phyloP scores from a whole-genome alignment of 2,113 vertebrate genomes.

The Saccopteryx bilineata region DNA sequence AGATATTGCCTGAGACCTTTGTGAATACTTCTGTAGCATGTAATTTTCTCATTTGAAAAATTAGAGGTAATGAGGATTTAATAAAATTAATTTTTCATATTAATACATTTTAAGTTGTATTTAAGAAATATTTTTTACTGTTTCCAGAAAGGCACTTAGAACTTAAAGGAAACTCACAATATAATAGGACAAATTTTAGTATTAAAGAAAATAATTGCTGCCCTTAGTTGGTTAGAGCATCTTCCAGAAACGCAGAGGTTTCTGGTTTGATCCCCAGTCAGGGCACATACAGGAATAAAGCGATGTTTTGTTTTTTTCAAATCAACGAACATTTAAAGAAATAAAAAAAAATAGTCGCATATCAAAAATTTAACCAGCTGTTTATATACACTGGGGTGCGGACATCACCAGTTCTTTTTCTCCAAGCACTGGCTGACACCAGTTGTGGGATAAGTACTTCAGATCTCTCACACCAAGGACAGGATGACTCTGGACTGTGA shows the following conservation, averaged over 20 bases:
- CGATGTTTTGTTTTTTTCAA: too few species aligned
- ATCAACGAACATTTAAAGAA: too few species aligned
- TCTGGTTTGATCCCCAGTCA: too few species aligned
- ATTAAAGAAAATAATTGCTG: background rate
- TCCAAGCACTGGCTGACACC: background rate
- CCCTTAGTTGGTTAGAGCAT: too few species aligned
- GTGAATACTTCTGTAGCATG: conserved; percentile 12
- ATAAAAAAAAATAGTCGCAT: background rate
- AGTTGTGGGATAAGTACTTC: background rate
- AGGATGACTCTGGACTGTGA: background rate
- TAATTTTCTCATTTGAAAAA: conserved; percentile 54
- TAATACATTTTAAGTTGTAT: conserved; percentile 53
- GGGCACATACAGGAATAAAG: too few species aligned
- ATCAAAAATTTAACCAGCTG: background rate
- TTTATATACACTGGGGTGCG: conserved; percentile 26
- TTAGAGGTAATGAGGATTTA: conserved; percentile 45
- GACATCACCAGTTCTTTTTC: conserved; percentile 28
- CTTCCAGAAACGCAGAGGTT: too few species aligned
- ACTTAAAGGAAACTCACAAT: conserved; percentile 48
- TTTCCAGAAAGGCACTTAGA: conserved; percentile 56
- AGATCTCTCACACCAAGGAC: background rate
- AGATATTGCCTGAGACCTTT: conserved; percentile 51
- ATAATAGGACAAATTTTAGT: conserved; percentile 43
- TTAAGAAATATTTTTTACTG: conserved; percentile 57
- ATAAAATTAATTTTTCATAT: conserved; percentile 49